These are phyloP conservation scores for Uria lomvia DNA, from an alignment of 2,113 vertebrate species.

Conservation along the genomic window DNA sequence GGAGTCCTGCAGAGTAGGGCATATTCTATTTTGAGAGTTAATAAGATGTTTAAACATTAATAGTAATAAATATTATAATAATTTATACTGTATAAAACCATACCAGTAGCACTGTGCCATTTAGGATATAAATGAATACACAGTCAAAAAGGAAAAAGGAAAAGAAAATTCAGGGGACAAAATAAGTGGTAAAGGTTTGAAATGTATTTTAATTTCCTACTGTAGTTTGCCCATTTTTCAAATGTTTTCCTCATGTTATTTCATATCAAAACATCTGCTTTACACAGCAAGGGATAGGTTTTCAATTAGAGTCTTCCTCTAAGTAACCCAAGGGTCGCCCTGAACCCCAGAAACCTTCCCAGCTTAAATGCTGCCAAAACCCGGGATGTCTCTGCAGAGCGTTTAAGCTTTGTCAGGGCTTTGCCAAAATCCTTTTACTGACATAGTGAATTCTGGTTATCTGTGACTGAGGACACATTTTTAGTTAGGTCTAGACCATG, in stretches of 20 bases:
- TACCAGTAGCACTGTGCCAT: neutral
- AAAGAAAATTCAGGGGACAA: neutral
- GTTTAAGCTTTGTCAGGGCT: neutral
- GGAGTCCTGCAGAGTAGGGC: fast-evolving
- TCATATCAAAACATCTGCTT: neutral
- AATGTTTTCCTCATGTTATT: neutral
- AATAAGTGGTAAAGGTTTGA: neutral
- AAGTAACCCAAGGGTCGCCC: neutral
- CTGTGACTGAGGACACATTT: neutral
- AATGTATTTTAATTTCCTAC: neutral
- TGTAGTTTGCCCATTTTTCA: neutral
- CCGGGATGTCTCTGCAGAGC: neutral
- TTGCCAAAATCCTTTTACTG: neutral
- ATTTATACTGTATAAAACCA: neutral
- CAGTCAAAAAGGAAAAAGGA: neutral
- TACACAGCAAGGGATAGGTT: neutral
- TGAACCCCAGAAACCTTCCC: neutral
- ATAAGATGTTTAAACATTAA: neutral
- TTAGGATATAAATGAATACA: neutral
- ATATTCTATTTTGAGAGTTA: neutral
- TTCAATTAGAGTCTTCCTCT: neutral
- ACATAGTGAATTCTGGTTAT: neutral
- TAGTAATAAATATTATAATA: neutral
- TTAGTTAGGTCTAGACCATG: neutral
- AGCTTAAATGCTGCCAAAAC: neutral